Conservation (phyloP, 2,888 invertebrate species). For the Maniola hyperantus region DNA sequence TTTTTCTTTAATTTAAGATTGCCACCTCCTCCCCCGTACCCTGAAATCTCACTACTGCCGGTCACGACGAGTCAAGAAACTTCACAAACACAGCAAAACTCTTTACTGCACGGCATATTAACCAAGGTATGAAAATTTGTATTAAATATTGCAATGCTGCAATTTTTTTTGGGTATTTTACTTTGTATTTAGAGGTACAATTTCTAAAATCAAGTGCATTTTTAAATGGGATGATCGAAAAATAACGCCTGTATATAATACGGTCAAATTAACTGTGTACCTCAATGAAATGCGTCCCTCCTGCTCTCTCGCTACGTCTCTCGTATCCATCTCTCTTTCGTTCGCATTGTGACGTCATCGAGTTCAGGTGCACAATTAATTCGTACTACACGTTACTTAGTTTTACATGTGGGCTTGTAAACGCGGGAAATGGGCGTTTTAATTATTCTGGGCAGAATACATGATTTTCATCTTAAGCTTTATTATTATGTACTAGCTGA, state of each 20-base stretch:
- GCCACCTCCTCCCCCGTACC: constrained; percentile 87
- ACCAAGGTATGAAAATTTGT: constrained; percentile 82
- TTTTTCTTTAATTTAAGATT: too few relatives aligned
- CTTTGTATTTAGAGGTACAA: neutral
- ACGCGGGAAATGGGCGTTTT: constrained; percentile 1
- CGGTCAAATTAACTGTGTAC: too few relatives aligned
- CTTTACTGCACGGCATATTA: constrained; percentile 89
- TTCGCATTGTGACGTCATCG: too few relatives aligned
- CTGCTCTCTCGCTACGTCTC: too few relatives aligned
- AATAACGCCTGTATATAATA: neutral
- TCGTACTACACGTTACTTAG: too few relatives aligned
- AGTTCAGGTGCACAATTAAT: too few relatives aligned
- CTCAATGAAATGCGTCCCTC: too few relatives aligned
- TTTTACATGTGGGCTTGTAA: neutral
- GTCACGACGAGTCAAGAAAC: constrained; percentile 76
- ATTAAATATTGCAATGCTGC: constrained; percentile 4
- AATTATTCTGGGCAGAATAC: neutral
- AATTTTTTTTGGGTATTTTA: constrained; percentile 19
- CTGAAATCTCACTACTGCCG: constrained; percentile 90
- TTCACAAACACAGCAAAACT: constrained; percentile 76
- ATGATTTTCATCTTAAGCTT: neutral
- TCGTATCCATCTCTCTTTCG: too few relatives aligned
- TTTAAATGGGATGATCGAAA: constrained; percentile 15
- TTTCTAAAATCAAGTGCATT: constrained; percentile 12
- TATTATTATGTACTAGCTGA: neutral